Base-by-base conservation (phyloP, 2,113 vertebrate genomes). In the Aspiorhynchus laticeps region DNA sequence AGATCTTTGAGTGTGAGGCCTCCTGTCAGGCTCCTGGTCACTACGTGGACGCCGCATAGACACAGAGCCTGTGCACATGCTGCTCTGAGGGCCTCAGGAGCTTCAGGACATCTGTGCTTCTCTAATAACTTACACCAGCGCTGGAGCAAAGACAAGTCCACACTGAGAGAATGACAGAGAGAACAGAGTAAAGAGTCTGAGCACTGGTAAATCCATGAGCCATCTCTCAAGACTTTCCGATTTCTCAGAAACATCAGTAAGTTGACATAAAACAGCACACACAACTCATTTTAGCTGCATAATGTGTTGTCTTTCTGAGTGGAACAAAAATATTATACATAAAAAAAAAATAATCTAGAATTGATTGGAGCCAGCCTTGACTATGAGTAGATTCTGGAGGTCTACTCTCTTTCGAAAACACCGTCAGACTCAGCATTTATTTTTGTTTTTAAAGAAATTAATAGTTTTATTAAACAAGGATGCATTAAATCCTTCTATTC, bases 81-180 rank as follows among this genome's bases (percentile, higher is more conserved):
- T 89, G 95, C 87, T 74, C 97, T 93, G 85, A 96, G 94, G 65
- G 91, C 90, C 90, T 97, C 96, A 0, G 85, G 91, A 0, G 91
- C 86, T 0, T 91, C 38, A 0, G 93, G 91, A 0, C 0, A 59
- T 80, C 95, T 89, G 63, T 94, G 93, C 17, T 17, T n/a, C 88
- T 96, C 94, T 87, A 98, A 86, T 1, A 75, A 63, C 1, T 12
- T 0, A 5, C 95, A 95, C 97, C 96, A 97, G 8, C 92, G 94
- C 85, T 91, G 88, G 2, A 92, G 26, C 87, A 91, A 19, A 0
- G 19, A 38, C 0, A 36, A 0, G 0, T 91, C 92, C 21, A 87
- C 6, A 65, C 95, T 96, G 75, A 86, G 73, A 75, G n/a, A 86
- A 2, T 86, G 67, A 90, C 1, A 36, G 43, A 41, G 80, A 87